Base-by-base conservation (phyloP, 2,888 invertebrate species). In the Salticus scenicus region DNA sequence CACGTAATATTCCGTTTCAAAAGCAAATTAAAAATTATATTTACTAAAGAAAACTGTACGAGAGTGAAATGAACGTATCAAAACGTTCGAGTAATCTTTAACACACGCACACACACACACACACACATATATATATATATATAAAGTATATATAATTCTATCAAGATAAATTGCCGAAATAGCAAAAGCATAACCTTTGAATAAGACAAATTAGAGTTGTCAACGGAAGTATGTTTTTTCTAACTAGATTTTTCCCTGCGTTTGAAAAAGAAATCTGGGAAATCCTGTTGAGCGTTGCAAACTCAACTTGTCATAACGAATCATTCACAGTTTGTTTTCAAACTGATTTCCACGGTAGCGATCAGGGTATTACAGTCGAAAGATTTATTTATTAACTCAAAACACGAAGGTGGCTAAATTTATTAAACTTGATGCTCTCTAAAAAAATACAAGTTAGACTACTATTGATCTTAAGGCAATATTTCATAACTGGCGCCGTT, bases 401-500 rank as follows among this genome's bases (percentile, higher is more conserved):
- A 57, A 24, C 24, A 57, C 57, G 17, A 57, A 57, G 20, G 24
- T 20, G 12, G 17, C 57, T 24, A 24, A 57, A 24, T 24, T n/a
- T 24, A 57, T 24, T n/a, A 24, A 24, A n/a, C 24, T 12, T 17
- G 20, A 57, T 7, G 1, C 24, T 24, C 24, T 57, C 5, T 17
- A 17, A 57, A 57, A 24, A 7, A 57, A 57, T 17, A 57, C 24
- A 57, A 57, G 57, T 5, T 17, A 57, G 24, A 20, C 12, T 24
- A 57, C 17, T 17, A 5, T 4, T n/a, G n/a, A n/a, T 24, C 57
- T 57, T 20, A 17, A n/a, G 24, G 17, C 2, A n/a, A 24, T 57
- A 20, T 57, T 57, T 57, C 57, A 57, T 57, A 57, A 57, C 57
- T 57, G 57, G 57, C 57, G 57, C 57, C 57, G 24, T 57, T 57